Conservation (phyloP, 1,140 invertebrate species). For the Gyrodactylus bullatarudis region DNA sequence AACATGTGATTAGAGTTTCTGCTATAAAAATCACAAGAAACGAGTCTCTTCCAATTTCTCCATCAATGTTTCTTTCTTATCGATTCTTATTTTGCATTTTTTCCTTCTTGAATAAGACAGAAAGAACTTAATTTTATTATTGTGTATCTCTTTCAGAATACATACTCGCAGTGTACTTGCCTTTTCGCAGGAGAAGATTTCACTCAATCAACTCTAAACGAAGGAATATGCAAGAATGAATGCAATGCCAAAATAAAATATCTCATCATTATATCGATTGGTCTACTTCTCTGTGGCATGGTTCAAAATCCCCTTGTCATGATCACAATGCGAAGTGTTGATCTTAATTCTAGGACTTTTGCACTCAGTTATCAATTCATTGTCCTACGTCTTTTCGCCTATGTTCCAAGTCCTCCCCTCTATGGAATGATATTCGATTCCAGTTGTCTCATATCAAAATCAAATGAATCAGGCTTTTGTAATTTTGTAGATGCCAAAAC, state of each 20-base stretch:
- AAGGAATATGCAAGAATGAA: not conserved
- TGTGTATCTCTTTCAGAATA: no score
- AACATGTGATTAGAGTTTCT: no score
- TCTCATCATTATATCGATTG: not conserved
- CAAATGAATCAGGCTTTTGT: not conserved
- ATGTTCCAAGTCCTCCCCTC: not conserved
- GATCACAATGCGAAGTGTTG: not conserved
- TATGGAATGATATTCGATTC: not conserved
- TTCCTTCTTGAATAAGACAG: no score
- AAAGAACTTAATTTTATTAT: no score
- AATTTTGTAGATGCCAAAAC: not conserved
- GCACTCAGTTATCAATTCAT: slow-evolving; percentile 2
- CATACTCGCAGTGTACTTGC: no score
- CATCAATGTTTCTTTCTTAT: no score
- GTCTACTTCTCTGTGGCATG: not conserved
- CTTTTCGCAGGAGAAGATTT: not conserved
- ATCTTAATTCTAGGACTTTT: not conserved
- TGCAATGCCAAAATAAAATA: not conserved
- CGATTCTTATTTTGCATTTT: no score
- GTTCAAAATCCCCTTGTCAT: slow-evolving; percentile 4
- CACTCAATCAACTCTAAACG: not conserved
- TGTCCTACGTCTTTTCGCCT: not conserved
- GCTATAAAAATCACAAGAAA: no score
- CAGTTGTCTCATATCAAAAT: not conserved
- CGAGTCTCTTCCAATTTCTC: no score